Evolutionary conservation across 2,113 vertebrate genomes (phyloP).

Genomic region (Neotoma lepida): DNA sequence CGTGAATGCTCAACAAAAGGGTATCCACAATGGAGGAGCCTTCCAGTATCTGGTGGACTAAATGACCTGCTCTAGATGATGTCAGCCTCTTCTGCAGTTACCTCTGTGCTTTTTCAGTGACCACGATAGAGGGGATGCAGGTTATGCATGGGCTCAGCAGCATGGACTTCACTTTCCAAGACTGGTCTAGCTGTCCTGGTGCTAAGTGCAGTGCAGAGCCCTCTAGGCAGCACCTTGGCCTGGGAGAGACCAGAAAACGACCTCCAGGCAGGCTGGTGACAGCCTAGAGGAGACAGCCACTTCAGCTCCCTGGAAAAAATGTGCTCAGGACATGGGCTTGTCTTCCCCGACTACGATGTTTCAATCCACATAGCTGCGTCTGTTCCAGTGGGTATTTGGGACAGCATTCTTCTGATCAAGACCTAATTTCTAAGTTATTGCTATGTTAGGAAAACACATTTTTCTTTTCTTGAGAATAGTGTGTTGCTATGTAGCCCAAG

Average conservation of each 20-base stretch:
- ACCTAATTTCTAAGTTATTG: not conserved
- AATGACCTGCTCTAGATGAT: not conserved
- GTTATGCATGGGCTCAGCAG: not conserved
- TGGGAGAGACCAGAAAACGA: not conserved
- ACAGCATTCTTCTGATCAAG: not conserved
- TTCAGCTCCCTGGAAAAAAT: not conserved
- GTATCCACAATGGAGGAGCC: not conserved
- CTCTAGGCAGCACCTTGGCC: not conserved
- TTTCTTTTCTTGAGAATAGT: not conserved
- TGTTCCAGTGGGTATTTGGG: not conserved
- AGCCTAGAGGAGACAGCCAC: not conserved
- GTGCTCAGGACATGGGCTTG: not conserved
- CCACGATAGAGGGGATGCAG: not conserved
- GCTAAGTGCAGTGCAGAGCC: not conserved
- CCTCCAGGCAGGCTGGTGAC: not conserved
- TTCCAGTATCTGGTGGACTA: not conserved
- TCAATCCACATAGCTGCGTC: not conserved
- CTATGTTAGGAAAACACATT: not conserved
- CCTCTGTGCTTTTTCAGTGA: not conserved
- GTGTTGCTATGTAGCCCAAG: not conserved
- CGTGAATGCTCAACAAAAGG: not conserved
- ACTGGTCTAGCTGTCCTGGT: not conserved
- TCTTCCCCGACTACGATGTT: not conserved
- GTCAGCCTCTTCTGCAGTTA: not conserved
- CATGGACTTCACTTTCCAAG: not conserved